Conservation (phyloP, 2,797 vertebrate species). For the Hippoglossus hippoglossus region DNA sequence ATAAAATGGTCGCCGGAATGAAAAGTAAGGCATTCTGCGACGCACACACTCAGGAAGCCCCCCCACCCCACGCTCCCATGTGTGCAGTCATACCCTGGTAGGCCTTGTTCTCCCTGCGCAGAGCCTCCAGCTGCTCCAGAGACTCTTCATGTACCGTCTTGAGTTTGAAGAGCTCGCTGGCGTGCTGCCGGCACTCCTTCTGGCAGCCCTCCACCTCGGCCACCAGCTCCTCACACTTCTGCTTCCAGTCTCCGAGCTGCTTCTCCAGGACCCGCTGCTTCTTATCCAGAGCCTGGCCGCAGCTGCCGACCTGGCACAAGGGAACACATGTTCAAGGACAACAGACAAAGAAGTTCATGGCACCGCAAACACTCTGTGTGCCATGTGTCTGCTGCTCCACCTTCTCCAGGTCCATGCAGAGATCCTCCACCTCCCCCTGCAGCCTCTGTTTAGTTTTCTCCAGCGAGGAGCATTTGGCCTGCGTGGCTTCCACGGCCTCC, state of each 20-base stretch:
- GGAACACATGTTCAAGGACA: neutral
- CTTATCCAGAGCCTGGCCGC: constrained; percentile 84
- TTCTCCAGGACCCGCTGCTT: constrained; percentile 87
- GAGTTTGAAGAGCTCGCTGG: constrained; percentile 86
- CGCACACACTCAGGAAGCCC: no score
- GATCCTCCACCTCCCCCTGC: constrained; percentile 87
- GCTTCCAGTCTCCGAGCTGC: constrained; percentile 86
- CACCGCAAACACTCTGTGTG: neutral
- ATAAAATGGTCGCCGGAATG: no score
- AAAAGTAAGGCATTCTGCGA: no score
- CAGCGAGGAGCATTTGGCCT: constrained; percentile 86
- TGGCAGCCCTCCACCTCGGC: constrained; percentile 85
- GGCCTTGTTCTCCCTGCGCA: constrained; percentile 85
- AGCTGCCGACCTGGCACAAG: constrained; percentile 77
- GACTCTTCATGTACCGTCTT: constrained; percentile 85
- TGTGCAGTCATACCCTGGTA: constrained; percentile 78
- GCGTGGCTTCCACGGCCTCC: constrained; percentile 84
- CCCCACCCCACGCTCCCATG: neutral
- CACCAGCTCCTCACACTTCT: constrained; percentile 87
- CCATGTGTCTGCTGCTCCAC: constrained; percentile 50
- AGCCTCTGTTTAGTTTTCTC: constrained; percentile 88
- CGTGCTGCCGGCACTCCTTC: constrained; percentile 85
- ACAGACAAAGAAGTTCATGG: rapidly evolving
- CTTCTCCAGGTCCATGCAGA: constrained; percentile 88
- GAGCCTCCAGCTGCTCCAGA: constrained; percentile 83